Percentiles rank a stretch among this genome's conserved stretches.
phyloP scores from a whole-genome alignment of 2,888 invertebrate species.

The Bimastos eiseni region DNA sequence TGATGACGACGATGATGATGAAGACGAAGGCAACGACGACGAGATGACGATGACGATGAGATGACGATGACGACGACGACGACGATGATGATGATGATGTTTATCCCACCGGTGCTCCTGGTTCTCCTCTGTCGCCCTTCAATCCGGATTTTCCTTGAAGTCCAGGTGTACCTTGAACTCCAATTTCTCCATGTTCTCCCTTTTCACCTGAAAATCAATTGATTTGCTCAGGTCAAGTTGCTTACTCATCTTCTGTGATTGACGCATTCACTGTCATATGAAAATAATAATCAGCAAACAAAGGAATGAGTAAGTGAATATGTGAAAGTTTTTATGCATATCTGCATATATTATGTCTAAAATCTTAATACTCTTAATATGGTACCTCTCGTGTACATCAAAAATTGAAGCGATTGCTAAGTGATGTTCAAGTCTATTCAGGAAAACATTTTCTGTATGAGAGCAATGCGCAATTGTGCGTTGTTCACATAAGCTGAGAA shows the following conservation, averaged over 20 bases:
- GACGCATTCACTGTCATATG: background rate
- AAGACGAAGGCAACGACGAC: background rate
- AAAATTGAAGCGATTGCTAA: too few species aligned
- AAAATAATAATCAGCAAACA: background rate
- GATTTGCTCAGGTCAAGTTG: background rate
- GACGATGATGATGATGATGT: background rate
- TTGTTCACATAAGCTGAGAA: too few species aligned
- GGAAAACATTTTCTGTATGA: too few species aligned
- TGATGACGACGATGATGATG: background rate
- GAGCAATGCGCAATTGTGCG: too few species aligned
- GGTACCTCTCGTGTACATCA: too few species aligned
- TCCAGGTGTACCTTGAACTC: background rate
- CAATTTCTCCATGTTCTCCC: background rate
- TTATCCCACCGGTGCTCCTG: background rate
- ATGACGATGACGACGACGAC: background rate
- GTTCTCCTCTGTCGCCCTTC: conserved; percentile 28
- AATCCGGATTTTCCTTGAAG: background rate
- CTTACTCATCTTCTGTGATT: background rate
- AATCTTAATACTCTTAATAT: too few species aligned
- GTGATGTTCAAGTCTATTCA: too few species aligned
- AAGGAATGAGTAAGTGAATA: background rate
- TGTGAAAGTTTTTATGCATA: background rate
- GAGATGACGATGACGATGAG: too few species aligned
- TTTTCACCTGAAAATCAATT: conserved; percentile 22
- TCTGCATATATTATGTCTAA: too few species aligned